Evolutionary conservation across 2,113 vertebrate genomes (phyloP).

Genomic region (Uria lomvia): DNA sequence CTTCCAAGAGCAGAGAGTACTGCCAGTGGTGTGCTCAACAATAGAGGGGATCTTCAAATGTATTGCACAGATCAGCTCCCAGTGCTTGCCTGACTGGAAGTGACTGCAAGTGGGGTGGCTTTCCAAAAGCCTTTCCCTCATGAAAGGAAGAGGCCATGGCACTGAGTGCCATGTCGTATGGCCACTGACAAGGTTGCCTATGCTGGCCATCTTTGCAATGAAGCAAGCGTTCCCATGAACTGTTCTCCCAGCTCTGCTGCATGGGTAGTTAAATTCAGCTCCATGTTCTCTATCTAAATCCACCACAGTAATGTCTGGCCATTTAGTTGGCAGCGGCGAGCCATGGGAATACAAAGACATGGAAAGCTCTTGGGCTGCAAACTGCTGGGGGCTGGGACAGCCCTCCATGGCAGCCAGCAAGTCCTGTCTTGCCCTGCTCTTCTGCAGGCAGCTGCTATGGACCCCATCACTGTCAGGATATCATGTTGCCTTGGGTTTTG

Average conservation of each 20-base stretch:
- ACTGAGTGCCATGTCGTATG: neutral
- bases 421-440: neutral
- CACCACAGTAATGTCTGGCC: neutral
- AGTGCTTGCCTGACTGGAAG: neutral
- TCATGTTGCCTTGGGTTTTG: neutral
- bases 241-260: neutral
- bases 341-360: neutral
- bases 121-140: neutral
- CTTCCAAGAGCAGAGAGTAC: neutral
- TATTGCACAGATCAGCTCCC: rapidly evolving
- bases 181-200: neutral
- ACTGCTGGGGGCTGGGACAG: neutral
- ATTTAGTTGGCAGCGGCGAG: neutral
- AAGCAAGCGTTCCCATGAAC: neutral
- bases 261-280: neutral
- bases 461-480: neutral
- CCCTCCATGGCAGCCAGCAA: neutral
- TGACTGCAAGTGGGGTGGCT: neutral
- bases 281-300: neutral
- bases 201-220: neutral
- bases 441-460: neutral
- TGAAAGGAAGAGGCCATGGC: neutral
- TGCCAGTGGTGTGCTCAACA: too few species aligned
- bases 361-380: neutral
- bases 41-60: neutral